phyloP scores from a whole-genome alignment of 2,888 invertebrate genomes.

The Xestia rhomboidea region DNA sequence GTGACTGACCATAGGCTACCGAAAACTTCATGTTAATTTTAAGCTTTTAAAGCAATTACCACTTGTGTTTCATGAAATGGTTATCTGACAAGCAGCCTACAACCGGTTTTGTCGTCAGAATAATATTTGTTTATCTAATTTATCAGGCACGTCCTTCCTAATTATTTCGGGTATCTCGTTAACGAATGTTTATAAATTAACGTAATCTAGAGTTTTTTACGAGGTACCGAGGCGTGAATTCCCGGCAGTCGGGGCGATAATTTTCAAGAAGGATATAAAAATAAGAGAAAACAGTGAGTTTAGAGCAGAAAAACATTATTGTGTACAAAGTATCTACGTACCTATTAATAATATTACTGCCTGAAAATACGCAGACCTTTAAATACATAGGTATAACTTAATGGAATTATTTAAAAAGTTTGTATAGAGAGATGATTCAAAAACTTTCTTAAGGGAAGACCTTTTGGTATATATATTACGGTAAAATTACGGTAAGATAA shows the following conservation, averaged over 20 bases:
- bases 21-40: background rate
- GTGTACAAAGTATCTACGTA: background rate
- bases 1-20: too few species aligned
- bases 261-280: background rate
- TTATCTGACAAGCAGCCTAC: too few species aligned
- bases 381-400: background rate
- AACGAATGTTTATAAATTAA: slow-evolving; percentile 49
- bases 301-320: background rate
- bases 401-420: background rate
- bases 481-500: background rate
- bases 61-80: background rate
- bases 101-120: background rate
- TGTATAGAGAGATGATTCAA: background rate
- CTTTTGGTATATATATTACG: background rate
- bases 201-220: slow-evolving; percentile 32
- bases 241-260: slow-evolving; percentile 23
- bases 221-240: slow-evolving; percentile 16
- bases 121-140: slow-evolving; percentile 27
- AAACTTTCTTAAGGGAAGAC: background rate
- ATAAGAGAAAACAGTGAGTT: background rate
- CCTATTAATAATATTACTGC: background rate
- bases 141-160: slow-evolving; percentile 40
- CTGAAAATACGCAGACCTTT: background rate
- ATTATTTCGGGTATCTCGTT: slow-evolving; percentile 33
- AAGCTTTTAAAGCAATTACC: background rate